Evolutionary conservation across 1,140 invertebrate genomes (phyloP).

Genomic region (Listronotus bonariensis): DNA sequence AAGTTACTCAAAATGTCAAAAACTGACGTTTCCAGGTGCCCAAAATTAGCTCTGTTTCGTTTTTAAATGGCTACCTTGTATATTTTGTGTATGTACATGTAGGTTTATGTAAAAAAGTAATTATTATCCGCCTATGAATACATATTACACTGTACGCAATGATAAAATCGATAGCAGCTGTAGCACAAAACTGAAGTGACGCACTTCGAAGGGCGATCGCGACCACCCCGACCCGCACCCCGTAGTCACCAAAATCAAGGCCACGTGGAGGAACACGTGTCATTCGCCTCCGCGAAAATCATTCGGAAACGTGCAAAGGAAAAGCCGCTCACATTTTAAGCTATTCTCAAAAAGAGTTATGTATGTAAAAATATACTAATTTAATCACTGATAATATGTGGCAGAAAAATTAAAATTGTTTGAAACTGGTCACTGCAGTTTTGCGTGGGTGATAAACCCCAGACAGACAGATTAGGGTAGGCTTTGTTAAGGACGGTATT

Average conservation of each 20-base stretch:
- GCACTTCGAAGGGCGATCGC: conserved; percentile 10
- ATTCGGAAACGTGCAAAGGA: neutral
- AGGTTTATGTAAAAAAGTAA: too few species aligned
- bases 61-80: too few species aligned
- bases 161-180: conserved; percentile 20
- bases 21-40: too few species aligned
- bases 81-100: too few species aligned
- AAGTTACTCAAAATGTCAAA: too few species aligned
- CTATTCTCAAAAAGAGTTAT: neutral
- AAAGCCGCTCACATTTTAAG: neutral
- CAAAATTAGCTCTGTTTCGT: too few species aligned
- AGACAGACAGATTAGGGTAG: too few species aligned
- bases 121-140: neutral
- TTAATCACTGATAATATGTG: too few species aligned
- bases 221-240: neutral
- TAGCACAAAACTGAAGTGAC: conserved; percentile 16
- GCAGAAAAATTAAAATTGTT: too few species aligned
- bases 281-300: conserved; percentile 7
- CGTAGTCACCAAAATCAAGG: conserved; percentile 9
- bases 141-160: conserved; percentile 11
- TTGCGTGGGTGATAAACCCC: too few species aligned
- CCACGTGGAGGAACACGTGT: conserved; percentile 24
- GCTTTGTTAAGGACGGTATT: too few species aligned
- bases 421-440: too few species aligned
- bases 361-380: neutral